These are phyloP conservation scores for Oxygymnocypris stewartii DNA, from an alignment of 2,113 vertebrate genomes.

Conservation along the genomic window DNA sequence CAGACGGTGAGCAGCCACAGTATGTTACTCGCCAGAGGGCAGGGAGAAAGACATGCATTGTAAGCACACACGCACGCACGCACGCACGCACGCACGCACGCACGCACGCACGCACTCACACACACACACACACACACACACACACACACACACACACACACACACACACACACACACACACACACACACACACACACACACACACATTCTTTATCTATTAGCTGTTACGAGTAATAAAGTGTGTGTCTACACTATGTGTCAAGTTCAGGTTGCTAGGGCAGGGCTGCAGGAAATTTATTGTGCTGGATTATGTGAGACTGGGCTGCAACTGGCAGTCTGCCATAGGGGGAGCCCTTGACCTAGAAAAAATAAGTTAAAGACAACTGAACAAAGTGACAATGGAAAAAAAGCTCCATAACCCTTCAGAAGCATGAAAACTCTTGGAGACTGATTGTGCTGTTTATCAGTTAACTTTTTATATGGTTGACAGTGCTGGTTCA, in stretches of 20 bases:
- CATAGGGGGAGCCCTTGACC: slow-evolving; percentile 80
- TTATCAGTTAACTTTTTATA: not conserved
- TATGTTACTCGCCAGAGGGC: slow-evolving; percentile 14
- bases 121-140: slow-evolving; percentile 24
- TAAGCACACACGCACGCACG: slow-evolving; percentile 31
- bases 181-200: slow-evolving; percentile 28
- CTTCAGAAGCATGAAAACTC: slow-evolving; percentile 60
- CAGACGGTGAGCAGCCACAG: slow-evolving; percentile 19
- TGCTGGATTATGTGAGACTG: slow-evolving; percentile 72
- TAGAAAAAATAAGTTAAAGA: slow-evolving; percentile 60
- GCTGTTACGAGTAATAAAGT: slow-evolving; percentile 5
- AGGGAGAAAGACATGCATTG: slow-evolving; percentile 29
- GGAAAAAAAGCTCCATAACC: not conserved
- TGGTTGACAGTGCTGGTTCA: not conserved
- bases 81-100: not conserved
- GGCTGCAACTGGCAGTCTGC: slow-evolving; percentile 72
- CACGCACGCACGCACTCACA: not conserved
- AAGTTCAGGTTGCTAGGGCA: slow-evolving; percentile 65
- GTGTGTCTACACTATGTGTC: slow-evolving; percentile 53
- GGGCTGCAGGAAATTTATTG: slow-evolving; percentile 73
- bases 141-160: not conserved
- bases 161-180: slow-evolving; percentile 9
- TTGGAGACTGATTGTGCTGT: slow-evolving; percentile 30
- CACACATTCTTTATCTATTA: slow-evolving; percentile 24
- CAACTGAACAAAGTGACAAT: slow-evolving; percentile 12